Evolutionary conservation across 53 echinoderm and acorn worm species (phyloP).

Genomic region (Paracentrotus lividus): DNA sequence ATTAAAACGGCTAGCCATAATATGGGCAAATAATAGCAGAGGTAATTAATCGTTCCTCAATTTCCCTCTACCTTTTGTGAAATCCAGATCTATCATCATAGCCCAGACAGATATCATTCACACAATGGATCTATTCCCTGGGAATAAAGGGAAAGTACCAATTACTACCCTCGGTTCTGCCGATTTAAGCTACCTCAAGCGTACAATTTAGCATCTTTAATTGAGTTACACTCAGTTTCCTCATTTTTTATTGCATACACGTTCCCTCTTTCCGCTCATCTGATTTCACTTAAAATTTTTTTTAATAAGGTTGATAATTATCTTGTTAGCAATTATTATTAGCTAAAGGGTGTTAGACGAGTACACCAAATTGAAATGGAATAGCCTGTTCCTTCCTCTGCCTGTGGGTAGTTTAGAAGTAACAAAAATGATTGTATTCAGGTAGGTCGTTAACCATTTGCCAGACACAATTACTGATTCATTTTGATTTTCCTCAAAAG

Average conservation of each 20-base stretch:
- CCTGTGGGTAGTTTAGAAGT: background rate
- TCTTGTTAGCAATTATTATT: constrained; percentile 3
- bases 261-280: background rate
- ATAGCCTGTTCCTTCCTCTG: constrained; percentile 13
- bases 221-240: constrained; percentile 39
- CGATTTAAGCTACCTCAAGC: background rate
- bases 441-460: too few species aligned
- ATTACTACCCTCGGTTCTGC: constrained; percentile 12
- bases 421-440: background rate
- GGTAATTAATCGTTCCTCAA: background rate
- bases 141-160: constrained; percentile 21
- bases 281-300: constrained; percentile 19
- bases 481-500: background rate
- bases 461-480: background rate
- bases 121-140: constrained; percentile 21
- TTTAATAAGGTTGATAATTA: constrained; percentile 6
- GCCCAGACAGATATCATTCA: constrained; percentile 8
- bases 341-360: constrained; percentile 43
- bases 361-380: constrained; percentile 32
- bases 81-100: background rate
- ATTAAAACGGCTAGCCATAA: background rate
- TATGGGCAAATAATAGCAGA: background rate
- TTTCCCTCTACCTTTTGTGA: background rate
- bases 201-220: constrained; percentile 16
- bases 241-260: constrained; percentile 18